These are phyloP conservation scores for Myocastor coypus DNA, from an alignment of 2,113 vertebrate genomes.

Conservation along the genomic window DNA sequence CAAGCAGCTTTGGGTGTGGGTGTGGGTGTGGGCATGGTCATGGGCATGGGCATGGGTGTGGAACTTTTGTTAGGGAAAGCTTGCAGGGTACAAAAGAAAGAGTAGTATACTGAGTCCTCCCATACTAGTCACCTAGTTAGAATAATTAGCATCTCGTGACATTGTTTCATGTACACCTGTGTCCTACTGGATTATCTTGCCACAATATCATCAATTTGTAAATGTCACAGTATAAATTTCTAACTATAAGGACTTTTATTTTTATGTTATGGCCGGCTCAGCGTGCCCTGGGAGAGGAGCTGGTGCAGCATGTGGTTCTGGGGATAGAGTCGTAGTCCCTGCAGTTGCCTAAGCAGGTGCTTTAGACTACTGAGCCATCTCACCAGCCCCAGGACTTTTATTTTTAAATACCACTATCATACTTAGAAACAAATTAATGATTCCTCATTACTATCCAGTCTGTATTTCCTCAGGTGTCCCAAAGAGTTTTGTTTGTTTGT, in stretches of 20 bases:
- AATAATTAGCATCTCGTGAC: neutral
- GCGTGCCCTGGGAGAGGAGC: no score
- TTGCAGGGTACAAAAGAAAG: neutral
- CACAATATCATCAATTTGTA: slow-evolving; percentile 23
- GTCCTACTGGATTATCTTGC: neutral
- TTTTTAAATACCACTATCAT: neutral
- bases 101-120: neutral
- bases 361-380: no score
- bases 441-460: neutral
- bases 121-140: neutral
- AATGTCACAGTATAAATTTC: neutral
- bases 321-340: no score
- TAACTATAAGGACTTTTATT: slow-evolving; percentile 22
- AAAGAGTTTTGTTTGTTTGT: no score
- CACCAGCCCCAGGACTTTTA: neutral
- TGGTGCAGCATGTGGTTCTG: no score
- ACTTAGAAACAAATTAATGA: neutral
- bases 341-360: no score
- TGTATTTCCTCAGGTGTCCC: neutral
- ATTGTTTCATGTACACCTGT: neutral
- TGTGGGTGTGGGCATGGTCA: neutral
- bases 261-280: neutral
- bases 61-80: neutral
- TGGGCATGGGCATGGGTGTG: neutral
- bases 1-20: neutral